Evolutionary conservation across 2,797 vertebrate genomes (phyloP).

Genomic region (Labroides dimidiatus): DNA sequence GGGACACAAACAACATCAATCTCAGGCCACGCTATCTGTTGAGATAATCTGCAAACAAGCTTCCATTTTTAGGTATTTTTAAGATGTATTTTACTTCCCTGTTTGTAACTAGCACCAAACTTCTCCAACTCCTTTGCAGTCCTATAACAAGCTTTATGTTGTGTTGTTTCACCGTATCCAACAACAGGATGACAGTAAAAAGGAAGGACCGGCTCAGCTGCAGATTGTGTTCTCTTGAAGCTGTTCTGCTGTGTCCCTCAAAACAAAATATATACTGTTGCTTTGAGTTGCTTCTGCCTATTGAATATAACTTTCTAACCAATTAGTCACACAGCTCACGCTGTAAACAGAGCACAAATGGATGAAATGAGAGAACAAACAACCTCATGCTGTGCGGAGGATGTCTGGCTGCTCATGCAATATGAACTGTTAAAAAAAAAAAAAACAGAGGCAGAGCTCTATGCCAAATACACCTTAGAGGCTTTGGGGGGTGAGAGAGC

Average conservation of each 20-base stretch:
- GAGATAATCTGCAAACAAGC: constrained; percentile 24
- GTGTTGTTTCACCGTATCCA: constrained; percentile 24
- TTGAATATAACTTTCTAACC: constrained; percentile 44
- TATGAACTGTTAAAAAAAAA: constrained; percentile 29
- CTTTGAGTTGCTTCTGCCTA: neutral
- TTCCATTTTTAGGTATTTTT: constrained; percentile 21
- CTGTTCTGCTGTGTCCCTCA: constrained; percentile 9
- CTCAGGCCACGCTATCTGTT: no score
- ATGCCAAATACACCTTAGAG: constrained; percentile 25
- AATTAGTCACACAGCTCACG: constrained; percentile 59
- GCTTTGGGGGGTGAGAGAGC: constrained; percentile 24
- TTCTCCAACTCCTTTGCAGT: constrained; percentile 25
- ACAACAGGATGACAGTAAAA: constrained; percentile 26
- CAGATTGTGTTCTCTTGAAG: constrained; percentile 27
- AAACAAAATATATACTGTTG: constrained; percentile 37
- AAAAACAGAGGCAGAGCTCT: constrained; percentile 13
- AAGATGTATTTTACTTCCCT: constrained; percentile 20
- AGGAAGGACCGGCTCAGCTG: constrained; percentile 9
- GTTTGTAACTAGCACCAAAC: constrained; percentile 18
- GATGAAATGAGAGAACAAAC: constrained; percentile 47
- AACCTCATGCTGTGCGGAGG: constrained; percentile 37
- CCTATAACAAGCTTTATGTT: constrained; percentile 15
- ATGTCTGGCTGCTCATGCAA: constrained; percentile 37
- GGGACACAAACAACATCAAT: no score
- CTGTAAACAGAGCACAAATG: constrained; percentile 30